These are phyloP conservation scores for Phataginus tetradactyla DNA, from an alignment of 2,797 vertebrate genomes.

Conservation along the genomic window DNA sequence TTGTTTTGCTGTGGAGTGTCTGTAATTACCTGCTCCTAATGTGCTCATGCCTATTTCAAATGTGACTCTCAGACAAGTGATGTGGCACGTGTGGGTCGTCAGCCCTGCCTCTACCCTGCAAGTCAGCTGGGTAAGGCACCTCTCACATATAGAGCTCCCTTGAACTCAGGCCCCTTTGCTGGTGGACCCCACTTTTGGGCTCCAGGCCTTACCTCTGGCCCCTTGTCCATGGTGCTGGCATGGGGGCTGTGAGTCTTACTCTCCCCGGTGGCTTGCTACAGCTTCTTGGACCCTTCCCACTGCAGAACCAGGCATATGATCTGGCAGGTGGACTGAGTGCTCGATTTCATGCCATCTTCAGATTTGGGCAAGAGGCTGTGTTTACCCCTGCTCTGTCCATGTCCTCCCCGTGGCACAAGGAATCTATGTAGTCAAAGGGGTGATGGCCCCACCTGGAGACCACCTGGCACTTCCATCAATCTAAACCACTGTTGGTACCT, in stretches of 20 bases:
- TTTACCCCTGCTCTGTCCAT: neutral
- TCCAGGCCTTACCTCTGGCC: neutral
- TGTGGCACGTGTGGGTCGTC: neutral
- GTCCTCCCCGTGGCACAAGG: too few relatives aligned
- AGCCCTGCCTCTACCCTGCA: accelerated
- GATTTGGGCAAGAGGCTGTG: neutral
- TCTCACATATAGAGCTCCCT: neutral
- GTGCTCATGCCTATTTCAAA: neutral
- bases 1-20: constrained; percentile 17
- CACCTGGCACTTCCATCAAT: neutral
- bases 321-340: neutral
- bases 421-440: neutral
- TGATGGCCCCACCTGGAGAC: too few relatives aligned
- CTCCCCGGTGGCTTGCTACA: neutral
- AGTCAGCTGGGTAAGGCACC: neutral
- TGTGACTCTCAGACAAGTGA: neutral
- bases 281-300: neutral
- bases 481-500: neutral
- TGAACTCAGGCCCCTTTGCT: neutral
- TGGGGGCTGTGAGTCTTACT: neutral
- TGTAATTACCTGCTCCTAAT: constrained; percentile 60
- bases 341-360: neutral
- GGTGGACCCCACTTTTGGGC: neutral
- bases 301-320: accelerated
- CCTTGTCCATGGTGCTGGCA: neutral